Base-by-base conservation (phyloP, 2,888 invertebrate genomes). In the Heterodera filipjevi region DNA sequence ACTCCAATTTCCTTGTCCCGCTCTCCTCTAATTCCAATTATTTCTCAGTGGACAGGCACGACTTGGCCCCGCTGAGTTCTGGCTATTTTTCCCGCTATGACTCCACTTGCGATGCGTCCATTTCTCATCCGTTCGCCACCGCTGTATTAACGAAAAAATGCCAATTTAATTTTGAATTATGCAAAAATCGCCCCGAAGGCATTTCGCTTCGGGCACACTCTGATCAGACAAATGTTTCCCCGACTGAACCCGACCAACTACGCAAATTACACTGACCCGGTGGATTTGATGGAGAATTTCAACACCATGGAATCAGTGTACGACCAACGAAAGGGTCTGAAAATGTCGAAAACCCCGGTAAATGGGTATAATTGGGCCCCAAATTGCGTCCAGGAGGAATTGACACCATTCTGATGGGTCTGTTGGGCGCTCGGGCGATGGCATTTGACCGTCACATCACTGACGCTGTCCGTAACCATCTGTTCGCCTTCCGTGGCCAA, bases 71-170 rank as follows among this genome's bases (percentile, higher is more conserved):
- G 14, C 89, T 93, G 84, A 93, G 93, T 0, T 80, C 79, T 16
- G 88, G 87, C 16, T 89, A 86, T 77, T 87, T 76, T 77, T 80
- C 59, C 76, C 84, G 83, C 35, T 89, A 88, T 80, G 89, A 88
- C 71, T 93, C 94, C 0, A 93, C 93, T 0, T 96, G 96, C 90
- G 95, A 95, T 89, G 95, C 95, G 0, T 93, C 94, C 5, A 93
- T 95, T 35, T 93, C 95, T 80, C 95, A 94, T 32, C 96, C 96
- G 89, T 96, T 96, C 87, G 95, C 94, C 0, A 91, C 95, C 0
- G 95, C 96, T 0, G 73, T 73, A 59, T 6, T 14, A 46, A 27
- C 16, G 5, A 72, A 27, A 27, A 49, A 3, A 44, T 44, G 22
- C 53, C 53, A 12, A 73, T 12, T 27, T 3, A 14, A 53, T 72